Percentiles rank a stretch among this genome's conserved stretches.
Conservation (phyloP, 2,888 invertebrate genomes). For the Hypselothyrea guttata region DNA sequence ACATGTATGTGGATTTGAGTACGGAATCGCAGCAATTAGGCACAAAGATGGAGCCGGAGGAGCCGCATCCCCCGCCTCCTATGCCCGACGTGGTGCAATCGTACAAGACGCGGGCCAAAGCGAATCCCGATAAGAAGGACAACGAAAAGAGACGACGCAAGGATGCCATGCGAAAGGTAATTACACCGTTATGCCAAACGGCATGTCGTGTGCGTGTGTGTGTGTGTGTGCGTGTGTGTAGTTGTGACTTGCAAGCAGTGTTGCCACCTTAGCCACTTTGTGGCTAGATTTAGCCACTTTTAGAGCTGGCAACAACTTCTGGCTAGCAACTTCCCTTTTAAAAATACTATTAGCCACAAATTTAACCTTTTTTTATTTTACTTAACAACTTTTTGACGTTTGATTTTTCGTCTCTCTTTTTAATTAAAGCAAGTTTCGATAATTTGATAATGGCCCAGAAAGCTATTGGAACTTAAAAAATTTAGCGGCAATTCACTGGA, state of each 20-base stretch:
- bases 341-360: too few species aligned
- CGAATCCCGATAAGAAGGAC: conserved; percentile 80
- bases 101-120: conserved; percentile 80
- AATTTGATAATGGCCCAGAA: too few species aligned
- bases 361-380: too few species aligned
- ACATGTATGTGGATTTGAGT: conserved; percentile 62
- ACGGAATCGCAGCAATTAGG: conserved; percentile 43
- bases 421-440: too few species aligned
- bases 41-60: conserved; percentile 54
- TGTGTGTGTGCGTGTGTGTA: conserved; percentile 22
- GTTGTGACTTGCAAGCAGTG: conserved; percentile 23
- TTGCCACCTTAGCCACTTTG: too few species aligned
- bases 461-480: neutral
- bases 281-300: too few species aligned
- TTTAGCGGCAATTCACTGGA: neutral
- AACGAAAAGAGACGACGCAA: conserved; percentile 81
- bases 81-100: conserved; percentile 67
- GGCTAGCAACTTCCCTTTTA: too few species aligned
- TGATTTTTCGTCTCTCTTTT: too few species aligned
- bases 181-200: too few species aligned
- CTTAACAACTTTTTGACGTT: too few species aligned
- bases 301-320: neutral
- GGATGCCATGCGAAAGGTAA: conserved; percentile 80
- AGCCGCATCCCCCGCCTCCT: conserved; percentile 35
- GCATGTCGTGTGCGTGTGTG: conserved; percentile 17